A percentile compares a stretch with the other conserved stretches of the same genome.
These are phyloP conservation scores for Zenarchopterus dispar DNA, from an alignment of 2,797 vertebrate genomes.

Conservation along the genomic window DNA sequence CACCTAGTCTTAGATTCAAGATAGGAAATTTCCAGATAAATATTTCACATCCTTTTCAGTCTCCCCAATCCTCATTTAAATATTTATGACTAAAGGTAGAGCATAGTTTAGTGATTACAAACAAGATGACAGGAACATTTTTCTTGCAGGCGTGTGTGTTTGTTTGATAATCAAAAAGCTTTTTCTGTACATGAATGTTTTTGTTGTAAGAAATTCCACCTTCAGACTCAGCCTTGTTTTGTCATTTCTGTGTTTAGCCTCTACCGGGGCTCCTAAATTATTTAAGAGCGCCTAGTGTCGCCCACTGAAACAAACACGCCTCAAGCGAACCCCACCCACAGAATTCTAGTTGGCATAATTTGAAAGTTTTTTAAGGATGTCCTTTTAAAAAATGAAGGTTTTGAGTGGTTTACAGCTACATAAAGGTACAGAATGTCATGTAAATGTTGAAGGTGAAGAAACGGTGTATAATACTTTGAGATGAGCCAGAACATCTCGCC, in stretches of 20 bases:
- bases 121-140: neutral
- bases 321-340: conserved; percentile 56
- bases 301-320: conserved; percentile 63
- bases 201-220: conserved; percentile 27
- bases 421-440: conserved; percentile 21
- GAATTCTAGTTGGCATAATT: conserved; percentile 44
- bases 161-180: neutral
- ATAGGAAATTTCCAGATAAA: conserved; percentile 9
- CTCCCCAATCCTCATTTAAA: conserved; percentile 16
- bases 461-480: neutral
- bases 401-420: conserved; percentile 28
- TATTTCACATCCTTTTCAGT: conserved; percentile 12
- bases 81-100: conserved; percentile 6
- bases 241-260: conserved; percentile 33
- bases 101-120: conserved; percentile 3
- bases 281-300: conserved; percentile 62
- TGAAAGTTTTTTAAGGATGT: conserved; percentile 50
- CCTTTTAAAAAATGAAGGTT: conserved; percentile 33
- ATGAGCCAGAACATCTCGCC: conserved; percentile 8
- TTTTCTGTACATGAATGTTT: conserved; percentile 9
- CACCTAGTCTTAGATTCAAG: conserved; percentile 4
- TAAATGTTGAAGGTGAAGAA: conserved; percentile 35
- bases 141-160: neutral
- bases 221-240: conserved; percentile 40
- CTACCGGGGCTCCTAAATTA: conserved; percentile 58